Base-by-base conservation (phyloP, 2,888 invertebrate genomes). In the Drosophila recens region DNA sequence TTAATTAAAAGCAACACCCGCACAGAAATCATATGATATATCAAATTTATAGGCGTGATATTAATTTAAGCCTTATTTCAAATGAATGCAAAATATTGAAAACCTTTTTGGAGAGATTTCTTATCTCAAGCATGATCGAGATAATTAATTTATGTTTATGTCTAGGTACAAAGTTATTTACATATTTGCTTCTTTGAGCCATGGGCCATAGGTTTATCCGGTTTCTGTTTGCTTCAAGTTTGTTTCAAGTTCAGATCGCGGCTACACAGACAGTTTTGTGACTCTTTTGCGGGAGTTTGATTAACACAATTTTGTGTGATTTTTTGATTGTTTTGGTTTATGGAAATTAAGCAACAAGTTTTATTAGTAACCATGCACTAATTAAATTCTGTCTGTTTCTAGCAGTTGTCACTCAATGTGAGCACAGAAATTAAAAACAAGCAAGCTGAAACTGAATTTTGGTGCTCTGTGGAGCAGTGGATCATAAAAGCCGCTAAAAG, bases 291-390 rank as follows among this genome's bases (percentile, higher is more conserved):
- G 89, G 90, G 87, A 75, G 87, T 80, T 84, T 90, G 82, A 89
- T 87, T 87, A 88, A 85, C 90, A 90, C 85, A 72, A 72, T 79
- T 74, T 36, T 45, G 11, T 51, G 46, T 66, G 43, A 51, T 52
- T 36, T 48, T 62, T 43, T 38, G 46, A 48, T 36, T 48, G 58
- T 43, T 42, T 66, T 43, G 65, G 56, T 72, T 82, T 79, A 67
- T 68, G 70, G 48, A 67, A 72, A 70, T 82, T 89, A 78, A 75
- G 80, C 87, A 85, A 84, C 82, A 68, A 78, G 78, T 78, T 81
- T 90, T 90, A 90, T 89, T 89, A 89, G 90, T 83, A 80, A 77
- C 70, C 89, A 83, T 89, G 90, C 90, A 90, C 88, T 89, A 90
- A 89, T 89, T 89, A 90, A 86, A 80, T 76, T 81, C 66, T 66